Evolutionary conservation across 1,140 invertebrate species (phyloP), one percentile per base, ranked within the genome.

Genomic region (Coenobita brevimanus): DNA sequence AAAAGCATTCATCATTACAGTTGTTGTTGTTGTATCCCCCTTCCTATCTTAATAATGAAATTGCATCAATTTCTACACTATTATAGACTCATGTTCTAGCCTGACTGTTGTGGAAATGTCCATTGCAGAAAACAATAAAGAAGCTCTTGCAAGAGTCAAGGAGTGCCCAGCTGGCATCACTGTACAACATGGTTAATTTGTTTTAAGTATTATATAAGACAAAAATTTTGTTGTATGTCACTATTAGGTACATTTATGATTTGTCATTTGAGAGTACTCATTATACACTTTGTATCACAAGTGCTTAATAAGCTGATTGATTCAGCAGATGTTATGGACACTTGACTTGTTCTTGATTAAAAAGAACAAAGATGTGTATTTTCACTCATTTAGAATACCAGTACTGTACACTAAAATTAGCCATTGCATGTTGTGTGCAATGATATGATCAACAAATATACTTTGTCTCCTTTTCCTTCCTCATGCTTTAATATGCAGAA

Each of bases 1-100:
- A 87, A 87, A 80, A 80, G 76, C 85, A 87, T 87, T 87, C 85
- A 87, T 87, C 85, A 80, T 71, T 80, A 64, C 75, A 73, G 78
- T 81, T 80, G 76, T 87, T 80, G 67, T 87, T 87, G 85, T 87
- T 80, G 76, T 80, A 80, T 78, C 62, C 78, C 30, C 38, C 38
- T 76, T 85, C 71, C 73, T 75, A 64, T 38, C 78, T 69, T 73
- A 80, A 87, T 73, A 87, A 30, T 80, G 85, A 80, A 87, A 87
- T 87, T 80, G 85, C 76, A 87, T 87, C 78, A 80, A 87, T 87
- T 80, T 80, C 85, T 80, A 87, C 67, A 87, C 67, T 67, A 71
- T 69, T 27, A 85, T 75, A 76, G 71, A 85, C 75, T 85, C 82
- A 62, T 85, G 75, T 85, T 85, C 71, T 78, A 78, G 46, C 54